Conservation (phyloP, 2,113 vertebrate genomes). For the Piaya cayana region DNA sequence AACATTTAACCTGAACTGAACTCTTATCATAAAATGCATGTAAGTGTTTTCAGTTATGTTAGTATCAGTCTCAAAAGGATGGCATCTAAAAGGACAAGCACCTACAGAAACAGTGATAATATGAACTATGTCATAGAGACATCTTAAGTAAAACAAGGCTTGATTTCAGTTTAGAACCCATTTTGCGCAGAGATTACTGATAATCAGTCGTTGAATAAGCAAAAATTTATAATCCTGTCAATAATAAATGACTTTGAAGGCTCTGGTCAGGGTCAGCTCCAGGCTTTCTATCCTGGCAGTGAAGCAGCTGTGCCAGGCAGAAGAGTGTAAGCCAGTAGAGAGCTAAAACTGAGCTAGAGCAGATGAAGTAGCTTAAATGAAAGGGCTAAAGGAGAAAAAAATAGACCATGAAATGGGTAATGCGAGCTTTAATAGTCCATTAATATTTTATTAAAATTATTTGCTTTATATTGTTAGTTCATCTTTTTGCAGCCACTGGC, state of each 20-base stretch:
- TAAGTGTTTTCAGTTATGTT: neutral
- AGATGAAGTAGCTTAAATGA: neutral
- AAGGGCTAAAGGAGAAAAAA: neutral
- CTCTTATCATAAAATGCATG: neutral
- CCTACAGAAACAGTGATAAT: neutral
- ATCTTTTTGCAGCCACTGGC: neutral
- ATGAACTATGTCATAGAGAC: neutral
- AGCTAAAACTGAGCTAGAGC: neutral
- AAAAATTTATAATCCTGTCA: neutral
- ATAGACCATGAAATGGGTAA: neutral
- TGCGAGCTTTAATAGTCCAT: neutral
- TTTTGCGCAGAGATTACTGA: neutral
- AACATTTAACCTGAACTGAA: neutral
- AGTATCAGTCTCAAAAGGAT: neutral
- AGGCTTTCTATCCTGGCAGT: neutral
- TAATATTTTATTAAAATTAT: neutral
- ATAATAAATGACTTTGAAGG: neutral
- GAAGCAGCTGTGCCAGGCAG: neutral
- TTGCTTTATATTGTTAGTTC: neutral
- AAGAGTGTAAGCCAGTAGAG: neutral
- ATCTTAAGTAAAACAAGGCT: neutral
- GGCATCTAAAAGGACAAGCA: neutral
- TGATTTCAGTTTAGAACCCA: neutral
- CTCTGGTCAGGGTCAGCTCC: neutral
- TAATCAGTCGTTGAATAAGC: neutral